Evolutionary conservation across 2,113 vertebrate genomes (phyloP), one percentile per base, ranked within the genome.

Genomic region (Stigmatopora argus): DNA sequence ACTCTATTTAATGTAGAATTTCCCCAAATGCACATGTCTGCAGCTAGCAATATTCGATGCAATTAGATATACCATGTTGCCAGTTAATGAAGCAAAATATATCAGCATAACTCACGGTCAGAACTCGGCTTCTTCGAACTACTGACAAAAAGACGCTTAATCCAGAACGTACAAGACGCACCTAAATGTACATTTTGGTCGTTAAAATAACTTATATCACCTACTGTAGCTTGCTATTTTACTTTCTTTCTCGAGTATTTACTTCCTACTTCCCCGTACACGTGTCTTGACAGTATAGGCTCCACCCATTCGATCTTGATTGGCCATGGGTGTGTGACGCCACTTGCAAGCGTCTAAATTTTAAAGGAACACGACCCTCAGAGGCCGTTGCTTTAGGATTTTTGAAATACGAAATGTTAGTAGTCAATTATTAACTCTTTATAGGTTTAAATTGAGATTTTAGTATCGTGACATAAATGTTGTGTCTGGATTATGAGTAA

Each of bases 261-360:
- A 89, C 88, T 92, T 92, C 91, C 90, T 89, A 49, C 83, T 90
- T 91, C 83, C 77, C 58, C 70, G 89, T 86, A 87, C 89, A 91
- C 91, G 90, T 92, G 85, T 79, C 87, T 79, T 75, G 69, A 84
- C 45, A 62, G 51, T 1, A 0, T 63, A 87, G 76, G 9, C 70
- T 83, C 87, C 83, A 80, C 90, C 90, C 31, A 11, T 15, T 59
- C 0, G 35, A 34, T 41, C 56, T 8, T 41, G 46, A 87, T 78
- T 89, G 83, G 88, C 3, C 35, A 52, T 7, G 49, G 4, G 0
- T 0, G 17, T 35, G 19, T 57, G 31, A 65, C 53, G 52, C 35
- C 35, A 44, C 0, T 1, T 0, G 0, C 1, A 8, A n/a, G 9
- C 7, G 12, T 19, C 12, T 12, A 13, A 23, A 1, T 61, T 61